phyloP scores from a whole-genome alignment of 1,140 invertebrate genomes.

The Arion vulgaris region DNA sequence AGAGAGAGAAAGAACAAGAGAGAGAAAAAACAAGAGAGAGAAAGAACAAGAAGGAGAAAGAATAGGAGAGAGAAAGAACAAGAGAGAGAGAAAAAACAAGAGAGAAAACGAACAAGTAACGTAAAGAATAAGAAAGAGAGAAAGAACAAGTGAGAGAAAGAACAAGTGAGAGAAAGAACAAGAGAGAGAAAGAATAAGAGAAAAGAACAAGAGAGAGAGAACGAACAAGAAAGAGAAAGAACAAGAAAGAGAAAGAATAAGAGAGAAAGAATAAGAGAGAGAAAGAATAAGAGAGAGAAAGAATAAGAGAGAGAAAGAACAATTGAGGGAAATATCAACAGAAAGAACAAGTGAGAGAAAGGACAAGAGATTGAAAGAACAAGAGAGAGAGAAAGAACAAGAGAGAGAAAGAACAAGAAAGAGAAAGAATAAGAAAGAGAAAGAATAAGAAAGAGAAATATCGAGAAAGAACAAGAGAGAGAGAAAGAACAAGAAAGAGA shows the following conservation, averaged over 20 bases:
- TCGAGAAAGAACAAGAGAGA: slow-evolving; percentile 14
- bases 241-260: slow-evolving; percentile 65
- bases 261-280: background rate
- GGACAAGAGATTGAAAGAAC: slow-evolving; percentile 5
- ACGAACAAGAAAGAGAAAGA: background rate
- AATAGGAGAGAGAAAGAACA: too few relatives aligned
- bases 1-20: too few relatives aligned
- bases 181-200: background rate
- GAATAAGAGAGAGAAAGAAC: background rate
- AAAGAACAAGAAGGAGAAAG: too few relatives aligned
- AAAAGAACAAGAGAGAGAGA: background rate
- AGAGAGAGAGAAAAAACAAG: too few relatives aligned
- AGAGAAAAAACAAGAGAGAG: too few relatives aligned
- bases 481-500: background rate
- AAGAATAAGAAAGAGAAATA: background rate
- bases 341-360: background rate
- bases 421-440: background rate
- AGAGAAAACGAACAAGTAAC: too few relatives aligned
- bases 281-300: background rate
- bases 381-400: background rate
- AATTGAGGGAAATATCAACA: background rate
- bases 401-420: background rate
- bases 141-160: background rate
- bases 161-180: background rate
- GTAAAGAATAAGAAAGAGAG: slow-evolving; percentile 2